These are phyloP conservation scores for Nomia melanderi DNA, from an alignment of 1,140 invertebrate genomes.

Conservation along the genomic window DNA sequence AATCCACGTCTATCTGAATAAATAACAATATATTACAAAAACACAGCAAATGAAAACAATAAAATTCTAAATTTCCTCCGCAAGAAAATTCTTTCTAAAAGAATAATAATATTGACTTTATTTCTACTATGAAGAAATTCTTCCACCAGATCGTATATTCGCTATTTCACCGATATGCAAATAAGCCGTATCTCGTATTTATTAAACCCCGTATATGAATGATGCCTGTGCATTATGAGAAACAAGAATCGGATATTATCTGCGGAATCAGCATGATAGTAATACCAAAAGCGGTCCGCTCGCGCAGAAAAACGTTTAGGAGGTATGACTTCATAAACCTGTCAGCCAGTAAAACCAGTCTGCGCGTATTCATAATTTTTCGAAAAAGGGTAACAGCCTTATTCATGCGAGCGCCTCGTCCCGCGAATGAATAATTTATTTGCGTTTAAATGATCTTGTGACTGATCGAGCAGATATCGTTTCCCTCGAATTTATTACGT, in stretches of 20 bases:
- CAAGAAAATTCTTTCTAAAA: not conserved
- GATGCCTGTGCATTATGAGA: not conserved
- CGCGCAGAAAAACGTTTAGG: not conserved
- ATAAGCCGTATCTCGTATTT: not conserved
- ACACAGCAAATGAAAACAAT: no score
- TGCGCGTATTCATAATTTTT: slow-evolving; percentile 12
- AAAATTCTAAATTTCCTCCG: not conserved
- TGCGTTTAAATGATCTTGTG: not conserved
- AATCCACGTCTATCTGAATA: no score
- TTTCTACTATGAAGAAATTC: not conserved
- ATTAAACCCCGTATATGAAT: not conserved
- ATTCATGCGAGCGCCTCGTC: no score
- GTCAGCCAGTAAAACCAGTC: slow-evolving; percentile 23
- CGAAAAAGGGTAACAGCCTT: slow-evolving; percentile 25
- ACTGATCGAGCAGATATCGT: not conserved
- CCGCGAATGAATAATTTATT: not conserved
- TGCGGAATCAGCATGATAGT: not conserved
- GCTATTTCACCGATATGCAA: slow-evolving; percentile 8
- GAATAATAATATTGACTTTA: not conserved
- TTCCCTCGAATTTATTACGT: not conserved
- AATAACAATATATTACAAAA: no score
- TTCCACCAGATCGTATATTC: not conserved
- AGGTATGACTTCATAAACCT: slow-evolving; percentile 10
- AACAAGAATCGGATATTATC: not conserved
- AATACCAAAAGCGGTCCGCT: not conserved